A percentile compares a stretch with the other conserved stretches of the same genome.
Conservation (phyloP, 2,797 vertebrate species). For the Prionace glauca region DNA sequence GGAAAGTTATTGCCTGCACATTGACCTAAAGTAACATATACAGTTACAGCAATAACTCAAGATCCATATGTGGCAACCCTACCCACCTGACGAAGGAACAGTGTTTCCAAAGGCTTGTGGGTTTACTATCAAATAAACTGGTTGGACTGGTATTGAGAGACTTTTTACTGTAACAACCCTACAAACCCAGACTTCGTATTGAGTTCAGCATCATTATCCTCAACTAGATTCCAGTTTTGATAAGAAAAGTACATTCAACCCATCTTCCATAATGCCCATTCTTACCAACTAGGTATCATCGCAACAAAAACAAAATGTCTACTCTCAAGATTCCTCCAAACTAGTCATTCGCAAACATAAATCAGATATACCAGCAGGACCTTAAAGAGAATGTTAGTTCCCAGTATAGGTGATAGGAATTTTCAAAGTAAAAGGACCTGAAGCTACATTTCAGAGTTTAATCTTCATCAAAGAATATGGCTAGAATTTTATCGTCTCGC, state of each 20-base stretch:
- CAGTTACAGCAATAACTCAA: neutral
- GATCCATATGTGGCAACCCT: neutral
- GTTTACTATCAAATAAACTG: no score
- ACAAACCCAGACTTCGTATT: neutral
- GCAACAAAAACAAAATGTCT: neutral
- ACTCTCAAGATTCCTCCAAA: neutral
- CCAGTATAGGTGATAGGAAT: neutral
- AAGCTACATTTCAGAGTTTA: neutral
- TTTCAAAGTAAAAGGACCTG: neutral
- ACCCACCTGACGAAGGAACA: no score
- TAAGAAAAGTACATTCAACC: neutral
- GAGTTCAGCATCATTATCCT: neutral
- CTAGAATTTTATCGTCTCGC: no score
- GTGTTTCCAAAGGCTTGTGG: no score
- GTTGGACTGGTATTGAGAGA: no score
- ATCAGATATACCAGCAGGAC: neutral
- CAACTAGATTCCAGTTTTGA: neutral
- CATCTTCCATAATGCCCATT: neutral
- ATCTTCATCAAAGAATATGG: neutral
- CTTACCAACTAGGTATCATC: neutral
- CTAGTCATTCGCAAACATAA: neutral
- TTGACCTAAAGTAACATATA: neutral
- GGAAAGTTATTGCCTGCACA: neutral
- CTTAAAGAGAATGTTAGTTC: neutral
- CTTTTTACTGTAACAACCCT: neutral